Percentiles rank a stretch among this genome's conserved stretches.
phyloP scores from a whole-genome alignment of 2,113 vertebrate species.

The Kryptolebias marmoratus region DNA sequence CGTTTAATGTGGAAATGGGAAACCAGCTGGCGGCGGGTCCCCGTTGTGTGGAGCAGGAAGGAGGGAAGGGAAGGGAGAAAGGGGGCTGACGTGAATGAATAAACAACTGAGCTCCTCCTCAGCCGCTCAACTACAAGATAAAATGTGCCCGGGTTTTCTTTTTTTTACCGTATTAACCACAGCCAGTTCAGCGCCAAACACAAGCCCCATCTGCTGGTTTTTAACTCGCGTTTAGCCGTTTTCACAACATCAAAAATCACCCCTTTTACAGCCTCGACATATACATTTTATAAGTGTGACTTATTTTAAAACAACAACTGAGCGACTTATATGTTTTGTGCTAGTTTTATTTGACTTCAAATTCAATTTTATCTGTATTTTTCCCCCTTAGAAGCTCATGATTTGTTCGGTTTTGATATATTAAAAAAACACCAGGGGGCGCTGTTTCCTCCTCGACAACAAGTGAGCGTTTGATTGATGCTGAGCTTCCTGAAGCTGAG shows the following conservation, averaged over 20 bases:
- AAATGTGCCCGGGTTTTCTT: constrained; percentile 21
- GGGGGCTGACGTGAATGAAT: constrained; percentile 83
- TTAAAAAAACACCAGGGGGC: constrained; percentile 44
- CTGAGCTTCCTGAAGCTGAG: background rate
- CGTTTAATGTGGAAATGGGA: constrained; percentile 64
- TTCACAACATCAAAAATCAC: background rate
- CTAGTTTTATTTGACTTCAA: background rate
- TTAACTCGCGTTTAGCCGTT: background rate
- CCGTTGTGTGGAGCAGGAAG: constrained; percentile 79
- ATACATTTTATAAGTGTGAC: no score
- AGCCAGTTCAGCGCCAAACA: background rate
- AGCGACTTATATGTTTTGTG: no score
- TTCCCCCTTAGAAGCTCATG: background rate
- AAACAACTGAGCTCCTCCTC: constrained; percentile 79
- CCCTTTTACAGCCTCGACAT: background rate
- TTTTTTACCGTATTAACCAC: constrained; percentile 13
- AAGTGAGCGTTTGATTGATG: background rate
- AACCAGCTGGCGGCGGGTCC: constrained; percentile 72
- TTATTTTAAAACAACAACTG: no score
- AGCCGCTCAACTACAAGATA: constrained; percentile 53
- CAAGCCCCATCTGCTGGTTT: background rate
- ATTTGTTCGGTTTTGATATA: background rate
- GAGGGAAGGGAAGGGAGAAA: constrained; percentile 76
- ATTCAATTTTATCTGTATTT: background rate
- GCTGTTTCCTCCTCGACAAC: background rate